Evolutionary conservation across 2,797 vertebrate species (phyloP), one percentile per base, ranked within the genome.

Genomic region (Sebastes miniatus): DNA sequence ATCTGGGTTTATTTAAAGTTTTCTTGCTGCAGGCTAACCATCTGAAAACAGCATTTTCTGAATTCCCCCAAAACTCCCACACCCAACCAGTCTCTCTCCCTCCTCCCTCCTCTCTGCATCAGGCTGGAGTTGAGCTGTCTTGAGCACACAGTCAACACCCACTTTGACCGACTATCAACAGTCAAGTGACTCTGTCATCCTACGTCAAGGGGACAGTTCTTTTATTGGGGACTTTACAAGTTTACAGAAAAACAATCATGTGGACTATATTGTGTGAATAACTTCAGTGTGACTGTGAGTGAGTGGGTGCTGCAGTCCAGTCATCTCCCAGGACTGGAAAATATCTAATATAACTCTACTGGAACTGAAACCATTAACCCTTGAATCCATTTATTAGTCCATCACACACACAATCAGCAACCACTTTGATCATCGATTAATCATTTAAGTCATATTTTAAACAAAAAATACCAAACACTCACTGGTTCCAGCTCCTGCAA

Each of bases 31-130:
- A 79, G 64, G 73, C 77, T 11, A 62, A 85, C 64, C 81, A 73
- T 83, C 86, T 80, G 88, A 94, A 89, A 87, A 83, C 90, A 91
- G 86, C 94, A 96, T 95, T 95, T 94, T 96, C 95, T 95, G 94
- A 96, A 96, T 96, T 96, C 94, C 95, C 95, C 95, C 91, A 92
- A 94, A 95, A 95, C 94, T 95, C 95, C 94, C 93, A 95, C 95
- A 89, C 83, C 85, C 82, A 77, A 84, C 65, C 76, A 83, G 47
- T 8, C 66, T 62, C 82, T 77, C 73, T 43, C 72, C 72, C 77
- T 86, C 84, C 76, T 50, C 16, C 62, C 66, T 39, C 54, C 36
- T 18, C 84, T 80, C 74, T 79, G 11, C 85, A 84, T 70, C 90
- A 69, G 69, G 50, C 84, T 62, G 79, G 76, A 71, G 71, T 34